These are phyloP conservation scores for Drosophila triauraria DNA, from an alignment of 1,140 invertebrate genomes.

Conservation along the genomic window DNA sequence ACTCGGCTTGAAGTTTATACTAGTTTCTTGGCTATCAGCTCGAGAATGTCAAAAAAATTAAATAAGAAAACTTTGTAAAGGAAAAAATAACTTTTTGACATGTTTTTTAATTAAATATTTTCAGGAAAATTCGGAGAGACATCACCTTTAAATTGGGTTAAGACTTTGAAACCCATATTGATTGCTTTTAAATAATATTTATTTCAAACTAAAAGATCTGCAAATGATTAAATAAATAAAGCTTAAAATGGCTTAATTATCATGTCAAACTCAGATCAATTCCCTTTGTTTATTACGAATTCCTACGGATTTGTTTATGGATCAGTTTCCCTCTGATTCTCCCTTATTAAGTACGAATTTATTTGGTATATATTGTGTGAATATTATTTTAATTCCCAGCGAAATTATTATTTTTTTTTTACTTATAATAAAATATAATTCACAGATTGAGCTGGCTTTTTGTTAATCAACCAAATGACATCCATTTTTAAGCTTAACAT, in stretches of 20 bases:
- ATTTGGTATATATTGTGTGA: background rate
- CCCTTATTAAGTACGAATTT: constrained; percentile 3
- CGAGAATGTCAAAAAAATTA: constrained; percentile 13
- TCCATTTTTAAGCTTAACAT: constrained; percentile 63
- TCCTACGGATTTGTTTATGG: background rate
- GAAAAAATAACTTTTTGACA: background rate
- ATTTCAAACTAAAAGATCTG: background rate
- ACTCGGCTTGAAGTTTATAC: constrained; percentile 11
- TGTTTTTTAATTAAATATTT: constrained; percentile 1
- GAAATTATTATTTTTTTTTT: constrained; percentile 10
- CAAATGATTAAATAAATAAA: background rate
- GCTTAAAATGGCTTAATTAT: background rate
- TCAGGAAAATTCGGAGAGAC: background rate
- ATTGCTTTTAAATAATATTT: too few species aligned
- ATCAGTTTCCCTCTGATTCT: background rate
- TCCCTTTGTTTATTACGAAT: background rate
- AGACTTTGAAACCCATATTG: background rate
- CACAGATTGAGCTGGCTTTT: constrained; percentile 34
- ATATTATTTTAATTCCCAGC: background rate
- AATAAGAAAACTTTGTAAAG: background rate
- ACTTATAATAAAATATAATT: constrained; percentile 44
- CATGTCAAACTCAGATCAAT: background rate
- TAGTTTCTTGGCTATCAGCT: constrained; percentile 22
- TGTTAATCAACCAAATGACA: constrained; percentile 66
- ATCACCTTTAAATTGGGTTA: too few species aligned